Conservation (phyloP, 2,113 vertebrate genomes). For the Centropristis striata region DNA sequence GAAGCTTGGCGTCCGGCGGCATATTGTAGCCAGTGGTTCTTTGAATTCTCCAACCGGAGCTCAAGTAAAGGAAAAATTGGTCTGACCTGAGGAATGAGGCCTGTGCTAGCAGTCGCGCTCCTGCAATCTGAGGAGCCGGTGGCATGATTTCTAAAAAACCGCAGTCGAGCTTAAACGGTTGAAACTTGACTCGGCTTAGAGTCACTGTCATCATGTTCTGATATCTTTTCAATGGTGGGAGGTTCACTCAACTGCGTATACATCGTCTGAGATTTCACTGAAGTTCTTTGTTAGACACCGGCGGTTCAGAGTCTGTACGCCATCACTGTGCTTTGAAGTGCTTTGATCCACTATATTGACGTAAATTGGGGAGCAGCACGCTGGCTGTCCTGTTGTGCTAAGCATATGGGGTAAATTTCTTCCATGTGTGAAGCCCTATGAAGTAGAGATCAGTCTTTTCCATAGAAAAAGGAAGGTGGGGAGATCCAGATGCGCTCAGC, state of each 20-base stretch:
- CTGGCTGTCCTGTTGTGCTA: conserved; percentile 77
- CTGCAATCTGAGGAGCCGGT: conserved; percentile 42
- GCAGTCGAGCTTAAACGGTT: conserved; percentile 1
- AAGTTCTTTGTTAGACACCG: conserved; percentile 55
- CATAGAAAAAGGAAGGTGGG: conserved; percentile 65
- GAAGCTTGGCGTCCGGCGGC: conserved; percentile 19
- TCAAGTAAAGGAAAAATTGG: conserved; percentile 46
- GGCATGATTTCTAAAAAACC: conserved; percentile 28
- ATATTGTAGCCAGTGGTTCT: conserved; percentile 47
- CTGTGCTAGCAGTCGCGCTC: conserved; percentile 9
- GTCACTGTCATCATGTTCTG: conserved; percentile 11
- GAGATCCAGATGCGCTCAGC: conserved; percentile 67
- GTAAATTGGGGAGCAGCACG: conserved; percentile 76
- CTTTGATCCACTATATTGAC: conserved; percentile 80
- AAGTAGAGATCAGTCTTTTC: conserved; percentile 76
- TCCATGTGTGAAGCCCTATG: conserved; percentile 81
- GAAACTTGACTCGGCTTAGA: conserved; percentile 13
- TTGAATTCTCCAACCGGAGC: conserved; percentile 45
- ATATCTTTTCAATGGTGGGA: conserved; percentile 30
- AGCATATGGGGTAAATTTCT: conserved; percentile 80
- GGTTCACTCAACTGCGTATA: conserved; percentile 30
- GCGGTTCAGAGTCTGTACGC: conserved; percentile 62
- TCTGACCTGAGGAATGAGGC: conserved; percentile 38
- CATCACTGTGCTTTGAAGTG: conserved; percentile 72
- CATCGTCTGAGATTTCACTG: conserved; percentile 45